Conservation (phyloP, 2,888 invertebrate genomes). For the Oeneis ivallda region DNA sequence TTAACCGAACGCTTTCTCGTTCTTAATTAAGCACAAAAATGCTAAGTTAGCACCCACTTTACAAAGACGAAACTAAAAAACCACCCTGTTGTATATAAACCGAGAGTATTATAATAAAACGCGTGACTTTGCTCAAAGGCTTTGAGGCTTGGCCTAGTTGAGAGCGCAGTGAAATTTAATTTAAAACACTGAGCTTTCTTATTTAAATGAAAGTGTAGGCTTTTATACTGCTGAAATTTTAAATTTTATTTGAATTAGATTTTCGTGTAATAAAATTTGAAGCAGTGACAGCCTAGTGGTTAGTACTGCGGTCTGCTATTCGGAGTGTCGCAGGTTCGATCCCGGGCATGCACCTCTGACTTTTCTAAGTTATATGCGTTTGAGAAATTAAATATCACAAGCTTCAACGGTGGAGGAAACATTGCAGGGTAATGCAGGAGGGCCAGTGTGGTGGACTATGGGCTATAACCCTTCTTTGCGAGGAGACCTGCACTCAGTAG, state of each 20-base stretch:
- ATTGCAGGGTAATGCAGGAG: too few species aligned
- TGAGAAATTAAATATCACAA: too few species aligned
- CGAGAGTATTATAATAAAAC: constrained; percentile 15
- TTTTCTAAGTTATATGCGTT: too few species aligned
- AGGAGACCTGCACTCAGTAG: too few species aligned
- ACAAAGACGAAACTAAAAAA: constrained; percentile 1
- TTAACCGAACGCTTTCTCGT: background rate
- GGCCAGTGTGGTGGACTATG: too few species aligned
- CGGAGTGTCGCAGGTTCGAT: too few species aligned
- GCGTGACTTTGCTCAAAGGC: constrained; percentile 23
- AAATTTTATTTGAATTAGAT: background rate
- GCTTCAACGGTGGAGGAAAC: too few species aligned
- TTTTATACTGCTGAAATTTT: constrained; percentile 1
- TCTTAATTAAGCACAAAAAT: background rate
- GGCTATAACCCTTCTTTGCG: too few species aligned
- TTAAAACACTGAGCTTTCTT: constrained; percentile 10
- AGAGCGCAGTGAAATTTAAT: constrained; percentile 21
- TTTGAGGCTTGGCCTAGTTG: constrained; percentile 17
- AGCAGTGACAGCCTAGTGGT: too few species aligned
- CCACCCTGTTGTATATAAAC: too few species aligned
- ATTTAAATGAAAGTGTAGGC: constrained; percentile 15
- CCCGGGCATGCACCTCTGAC: too few species aligned
- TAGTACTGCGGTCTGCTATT: too few species aligned
- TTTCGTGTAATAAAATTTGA: background rate
- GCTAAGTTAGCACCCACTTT: background rate